Evolutionary conservation across 2,113 vertebrate genomes (phyloP), one percentile per base, ranked within the genome.

Genomic region (Oostethus manadensis): DNA sequence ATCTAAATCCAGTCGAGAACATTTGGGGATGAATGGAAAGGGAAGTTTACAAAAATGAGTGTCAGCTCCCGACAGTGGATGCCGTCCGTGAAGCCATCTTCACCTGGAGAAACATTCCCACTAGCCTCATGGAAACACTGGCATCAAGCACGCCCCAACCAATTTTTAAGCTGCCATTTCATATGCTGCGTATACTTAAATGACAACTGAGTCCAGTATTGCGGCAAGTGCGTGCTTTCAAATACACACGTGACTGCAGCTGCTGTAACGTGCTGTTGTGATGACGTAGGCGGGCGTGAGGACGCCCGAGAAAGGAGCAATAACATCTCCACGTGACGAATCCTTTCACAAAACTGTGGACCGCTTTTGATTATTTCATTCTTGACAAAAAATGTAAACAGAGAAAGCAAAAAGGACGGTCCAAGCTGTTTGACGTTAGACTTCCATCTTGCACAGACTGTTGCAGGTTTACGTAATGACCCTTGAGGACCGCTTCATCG

Each of bases 331-430:
- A 75, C 58, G 79, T 75, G 72, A 86, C 77, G 62, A 78, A 63
- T 77, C 62, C 33, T 63, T 71, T 82, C 68, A 73, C 55, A 58
- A 76, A 71, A 71, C 71, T 70, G 67, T 51, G 13, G 51, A 66
- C 62, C n/a, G 68, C 68, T 74, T 81, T 87, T 80, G 70, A 78
- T 78, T 75, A 69, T 74, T 78, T 61, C 22, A 29, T 47, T 40
- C 4, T 4, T 44, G 68, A 53, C 44, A 29, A 35, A 63, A 26
- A 68, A 74, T 58, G 66, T 74, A 73, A 73, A 77, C 57, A 58
- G 23, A n/a, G 20, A 62, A 64, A 47, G 26, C 51, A 47, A 62
- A 16, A 51, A 26, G 29, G 16, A 61, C 15, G 63, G 51, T 16
- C 45, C 58, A 58, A 64, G 56, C 46, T 42, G 43, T 22, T 55